Conservation (phyloP, 2,797 vertebrate species). For the Otus scops region DNA sequence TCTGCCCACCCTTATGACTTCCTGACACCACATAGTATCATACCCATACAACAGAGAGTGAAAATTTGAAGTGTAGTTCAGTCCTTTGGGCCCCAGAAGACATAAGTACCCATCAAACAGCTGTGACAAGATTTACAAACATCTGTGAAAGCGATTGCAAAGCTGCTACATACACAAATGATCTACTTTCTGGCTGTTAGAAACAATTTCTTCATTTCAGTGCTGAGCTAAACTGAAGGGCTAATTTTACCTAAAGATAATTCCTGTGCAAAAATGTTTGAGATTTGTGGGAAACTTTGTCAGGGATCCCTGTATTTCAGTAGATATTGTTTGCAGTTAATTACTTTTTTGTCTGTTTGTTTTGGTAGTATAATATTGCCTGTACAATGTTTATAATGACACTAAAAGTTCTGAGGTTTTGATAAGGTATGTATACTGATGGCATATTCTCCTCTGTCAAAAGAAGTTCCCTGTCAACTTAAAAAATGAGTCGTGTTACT, state of each 20-base stretch:
- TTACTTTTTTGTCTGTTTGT: background rate
- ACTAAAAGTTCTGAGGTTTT: background rate
- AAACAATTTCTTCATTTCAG: background rate
- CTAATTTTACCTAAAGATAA: background rate
- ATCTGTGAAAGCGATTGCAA: background rate
- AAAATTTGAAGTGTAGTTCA: background rate
- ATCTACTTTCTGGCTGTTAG: background rate
- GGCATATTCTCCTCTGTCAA: background rate
- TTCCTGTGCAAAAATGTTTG: background rate
- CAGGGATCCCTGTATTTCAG: background rate
- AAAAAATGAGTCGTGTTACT: background rate
- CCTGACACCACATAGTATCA: background rate
- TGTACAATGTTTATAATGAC: background rate
- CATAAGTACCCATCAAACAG: background rate
- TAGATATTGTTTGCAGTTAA: background rate
- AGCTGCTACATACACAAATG: background rate
- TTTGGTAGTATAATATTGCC: background rate
- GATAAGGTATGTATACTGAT: background rate
- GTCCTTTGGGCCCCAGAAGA: background rate
- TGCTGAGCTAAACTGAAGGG: accelerated
- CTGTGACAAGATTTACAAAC: background rate
- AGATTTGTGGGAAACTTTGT: background rate
- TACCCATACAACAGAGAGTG: accelerated
- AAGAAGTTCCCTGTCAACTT: background rate
- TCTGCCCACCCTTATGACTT: background rate